phyloP scores from a whole-genome alignment of 2,797 vertebrate genomes.

The Lacerta bilineata region DNA sequence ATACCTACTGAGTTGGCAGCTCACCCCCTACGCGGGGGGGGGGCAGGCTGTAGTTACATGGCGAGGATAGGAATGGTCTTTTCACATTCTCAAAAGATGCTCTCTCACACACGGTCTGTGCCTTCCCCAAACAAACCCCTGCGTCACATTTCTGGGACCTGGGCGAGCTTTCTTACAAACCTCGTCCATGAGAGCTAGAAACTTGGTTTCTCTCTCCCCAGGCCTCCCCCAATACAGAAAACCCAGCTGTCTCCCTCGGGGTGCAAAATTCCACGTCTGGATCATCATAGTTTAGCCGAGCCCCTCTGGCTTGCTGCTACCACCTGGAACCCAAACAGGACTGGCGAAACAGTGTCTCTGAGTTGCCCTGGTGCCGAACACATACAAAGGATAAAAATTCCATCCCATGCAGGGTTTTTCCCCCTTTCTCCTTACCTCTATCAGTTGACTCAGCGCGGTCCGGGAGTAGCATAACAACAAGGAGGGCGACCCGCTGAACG shows the following conservation, averaged over 20 bases:
- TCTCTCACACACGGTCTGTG: not conserved
- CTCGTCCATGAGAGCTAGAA: not conserved
- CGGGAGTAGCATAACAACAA: slow-evolving; percentile 55
- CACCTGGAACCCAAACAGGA: no score
- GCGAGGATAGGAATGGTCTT: not conserved
- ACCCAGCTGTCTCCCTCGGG: no score
- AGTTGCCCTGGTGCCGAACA: not conserved
- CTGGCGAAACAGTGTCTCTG: not conserved
- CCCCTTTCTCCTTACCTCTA: slow-evolving; percentile 64
- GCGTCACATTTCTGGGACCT: rapidly evolving
- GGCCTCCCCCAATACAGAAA: not conserved
- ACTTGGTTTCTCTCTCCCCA: not conserved
- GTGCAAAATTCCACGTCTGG: not conserved
- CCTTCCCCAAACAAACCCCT: not conserved
- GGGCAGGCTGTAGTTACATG: not conserved
- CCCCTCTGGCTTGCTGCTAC: not conserved
- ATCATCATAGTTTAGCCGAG: not conserved
- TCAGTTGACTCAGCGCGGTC: slow-evolving; percentile 62
- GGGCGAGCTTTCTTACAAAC: not conserved
- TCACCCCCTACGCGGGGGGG: not conserved
- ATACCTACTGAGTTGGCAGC: not conserved
- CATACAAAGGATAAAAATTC: not conserved
- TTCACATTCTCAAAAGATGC: not conserved
- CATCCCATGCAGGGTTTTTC: not conserved
- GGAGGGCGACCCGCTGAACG: not conserved